phyloP scores from a whole-genome alignment of 2,888 invertebrate genomes.

The Coremacera marginata region DNA sequence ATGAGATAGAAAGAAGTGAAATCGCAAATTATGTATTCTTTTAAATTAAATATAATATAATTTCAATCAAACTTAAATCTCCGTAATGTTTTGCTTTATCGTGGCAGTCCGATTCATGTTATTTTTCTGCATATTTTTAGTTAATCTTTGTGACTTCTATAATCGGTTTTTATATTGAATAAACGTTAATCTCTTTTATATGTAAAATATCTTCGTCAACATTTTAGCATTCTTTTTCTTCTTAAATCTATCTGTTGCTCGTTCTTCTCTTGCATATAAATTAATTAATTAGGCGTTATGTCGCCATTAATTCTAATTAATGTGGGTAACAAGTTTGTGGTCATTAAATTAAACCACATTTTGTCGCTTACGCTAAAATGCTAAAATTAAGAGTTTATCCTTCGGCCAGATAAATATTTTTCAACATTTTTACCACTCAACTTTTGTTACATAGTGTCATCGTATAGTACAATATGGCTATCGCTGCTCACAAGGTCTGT shows the following conservation, averaged over 20 bases:
- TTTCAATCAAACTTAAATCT: too few species aligned
- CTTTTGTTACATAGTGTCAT: background rate
- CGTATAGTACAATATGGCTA: background rate
- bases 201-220: background rate
- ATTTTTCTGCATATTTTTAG: too few species aligned
- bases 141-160: background rate
- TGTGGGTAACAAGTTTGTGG: background rate
- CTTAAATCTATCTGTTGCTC: background rate
- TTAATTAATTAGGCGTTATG: slow-evolving; percentile 28
- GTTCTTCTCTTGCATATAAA: background rate
- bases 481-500: background rate
- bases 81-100: too few species aligned
- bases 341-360: background rate
- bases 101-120: too few species aligned
- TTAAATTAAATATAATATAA: too few species aligned
- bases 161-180: background rate
- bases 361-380: too few species aligned
- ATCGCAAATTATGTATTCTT: too few species aligned
- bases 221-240: background rate
- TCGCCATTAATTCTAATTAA: slow-evolving; percentile 23
- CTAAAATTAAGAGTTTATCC: too few species aligned
- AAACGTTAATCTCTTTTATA: background rate
- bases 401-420: too few species aligned
- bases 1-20: too few species aligned
- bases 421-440: background rate